Percentiles rank a stretch among this genome's conserved stretches.
Evolutionary conservation across 2,797 vertebrate species (phyloP).

Genomic region (Phyllotis vaccarum): DNA sequence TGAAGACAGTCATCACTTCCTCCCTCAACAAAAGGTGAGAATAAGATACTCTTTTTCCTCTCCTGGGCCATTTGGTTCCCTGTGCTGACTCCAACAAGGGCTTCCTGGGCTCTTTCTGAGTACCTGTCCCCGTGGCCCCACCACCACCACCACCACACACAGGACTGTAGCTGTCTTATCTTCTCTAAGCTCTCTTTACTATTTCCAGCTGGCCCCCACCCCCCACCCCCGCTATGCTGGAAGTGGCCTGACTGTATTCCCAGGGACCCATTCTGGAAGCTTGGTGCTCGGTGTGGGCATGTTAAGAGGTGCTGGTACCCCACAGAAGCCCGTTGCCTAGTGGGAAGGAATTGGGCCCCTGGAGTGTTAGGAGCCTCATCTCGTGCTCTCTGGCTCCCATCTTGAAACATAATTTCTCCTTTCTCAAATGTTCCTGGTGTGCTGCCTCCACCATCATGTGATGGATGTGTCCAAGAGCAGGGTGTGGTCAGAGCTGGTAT

Average conservation of each 20-base stretch:
- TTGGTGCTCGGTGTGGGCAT: background rate
- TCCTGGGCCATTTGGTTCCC: background rate
- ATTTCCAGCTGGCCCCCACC: background rate
- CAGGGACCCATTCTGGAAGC: too few species aligned
- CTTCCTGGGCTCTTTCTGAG: background rate
- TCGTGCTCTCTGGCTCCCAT: background rate
- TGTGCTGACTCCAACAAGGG: background rate
- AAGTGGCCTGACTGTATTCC: background rate
- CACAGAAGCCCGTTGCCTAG: background rate
- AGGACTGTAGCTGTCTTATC: background rate
- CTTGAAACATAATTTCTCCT: background rate
- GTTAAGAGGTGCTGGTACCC: too few species aligned
- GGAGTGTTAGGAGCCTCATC: background rate
- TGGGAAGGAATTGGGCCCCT: background rate
- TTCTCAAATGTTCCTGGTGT: background rate
- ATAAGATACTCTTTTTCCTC: constrained; percentile 57
- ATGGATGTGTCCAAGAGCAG: background rate
- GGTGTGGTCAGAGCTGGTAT: background rate
- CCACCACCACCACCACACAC: background rate
- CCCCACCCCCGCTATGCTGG: too few species aligned
- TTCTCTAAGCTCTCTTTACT: background rate
- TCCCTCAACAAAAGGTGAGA: constrained; percentile 68
- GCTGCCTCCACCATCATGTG: background rate
- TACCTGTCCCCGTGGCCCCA: background rate
- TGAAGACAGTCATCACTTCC: constrained; percentile 76